Conservation (phyloP, 2,797 vertebrate species). For the Acrossocheilus wenchowensis region DNA sequence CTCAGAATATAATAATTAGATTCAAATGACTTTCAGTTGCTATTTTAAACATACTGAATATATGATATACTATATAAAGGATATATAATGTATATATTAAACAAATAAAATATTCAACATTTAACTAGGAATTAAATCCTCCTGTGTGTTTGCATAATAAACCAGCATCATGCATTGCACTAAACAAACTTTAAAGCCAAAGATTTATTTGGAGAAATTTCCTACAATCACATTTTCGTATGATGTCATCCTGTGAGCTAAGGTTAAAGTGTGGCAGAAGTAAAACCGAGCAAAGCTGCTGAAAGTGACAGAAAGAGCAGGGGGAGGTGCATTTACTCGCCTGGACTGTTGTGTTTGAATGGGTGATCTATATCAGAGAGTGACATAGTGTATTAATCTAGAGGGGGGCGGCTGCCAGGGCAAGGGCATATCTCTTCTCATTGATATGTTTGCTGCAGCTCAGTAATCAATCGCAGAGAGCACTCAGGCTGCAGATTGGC, state of each 20-base stretch:
- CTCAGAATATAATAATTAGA: not conserved
- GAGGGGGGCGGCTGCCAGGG: constrained; percentile 52
- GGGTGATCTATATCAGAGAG: constrained; percentile 63
- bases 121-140: not conserved
- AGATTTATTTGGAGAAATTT: not conserved
- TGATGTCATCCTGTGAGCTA: not conserved
- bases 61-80: too few species aligned
- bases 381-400: constrained; percentile 65
- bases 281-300: constrained; percentile 3
- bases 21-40: not conserved
- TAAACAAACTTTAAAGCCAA: not conserved
- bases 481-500: constrained; percentile 56
- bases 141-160: not conserved
- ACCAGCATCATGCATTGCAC: not conserved
- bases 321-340: constrained; percentile 53
- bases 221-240: not conserved
- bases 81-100: too few species aligned
- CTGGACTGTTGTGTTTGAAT: constrained; percentile 62
- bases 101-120: not conserved
- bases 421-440: constrained; percentile 65
- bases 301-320: constrained; percentile 32
- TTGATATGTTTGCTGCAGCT: constrained; percentile 66
- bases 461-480: constrained; percentile 61
- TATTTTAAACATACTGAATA: not conserved
- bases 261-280: constrained; percentile 6